phyloP scores from a whole-genome alignment of 1,140 invertebrate species.

The Papilio aristodemus region DNA sequence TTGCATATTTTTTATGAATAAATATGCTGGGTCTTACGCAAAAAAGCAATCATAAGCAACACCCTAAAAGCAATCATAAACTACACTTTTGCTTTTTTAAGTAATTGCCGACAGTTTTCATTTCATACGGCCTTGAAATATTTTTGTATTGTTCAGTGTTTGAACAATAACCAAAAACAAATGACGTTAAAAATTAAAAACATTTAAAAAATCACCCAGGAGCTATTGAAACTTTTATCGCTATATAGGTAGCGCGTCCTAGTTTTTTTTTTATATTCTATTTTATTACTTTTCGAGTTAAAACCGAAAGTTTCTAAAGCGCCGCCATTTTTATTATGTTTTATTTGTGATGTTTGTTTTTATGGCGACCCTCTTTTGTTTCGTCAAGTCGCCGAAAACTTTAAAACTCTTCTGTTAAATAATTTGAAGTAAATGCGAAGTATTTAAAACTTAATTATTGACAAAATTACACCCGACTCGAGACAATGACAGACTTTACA shows the following conservation, averaged over 20 bases:
- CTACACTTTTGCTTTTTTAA: conserved; percentile 21
- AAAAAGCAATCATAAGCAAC: background rate
- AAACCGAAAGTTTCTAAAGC: conserved; percentile 23
- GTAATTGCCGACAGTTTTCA: conserved; percentile 6
- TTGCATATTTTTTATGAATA: conserved; percentile 6
- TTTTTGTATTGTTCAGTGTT: conserved; percentile 15
- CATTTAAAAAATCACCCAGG: conserved; percentile 17
- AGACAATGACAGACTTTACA: background rate
- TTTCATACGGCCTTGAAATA: conserved; percentile 20
- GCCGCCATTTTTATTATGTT: conserved; percentile 29
- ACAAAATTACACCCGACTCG: background rate
- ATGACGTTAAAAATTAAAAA: conserved; percentile 15
- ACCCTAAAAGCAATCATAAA: too few species aligned
- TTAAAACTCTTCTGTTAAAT: conserved; percentile 5
- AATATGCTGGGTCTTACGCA: background rate
- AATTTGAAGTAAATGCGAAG: background rate
- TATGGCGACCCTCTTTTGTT: conserved; percentile 19
- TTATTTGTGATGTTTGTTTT: conserved; percentile 4
- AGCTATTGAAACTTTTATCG: conserved; percentile 2
- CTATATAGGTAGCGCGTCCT: conserved; percentile 17
- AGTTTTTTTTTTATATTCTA: conserved; percentile 4
- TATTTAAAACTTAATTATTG: conserved; percentile 13
- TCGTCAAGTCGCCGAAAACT: conserved; percentile 2
- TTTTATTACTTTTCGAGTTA: conserved; percentile 25
- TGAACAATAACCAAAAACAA: conserved; percentile 15